Base-by-base conservation (phyloP, 1,140 invertebrate species). In the Bombus terrestris region DNA sequence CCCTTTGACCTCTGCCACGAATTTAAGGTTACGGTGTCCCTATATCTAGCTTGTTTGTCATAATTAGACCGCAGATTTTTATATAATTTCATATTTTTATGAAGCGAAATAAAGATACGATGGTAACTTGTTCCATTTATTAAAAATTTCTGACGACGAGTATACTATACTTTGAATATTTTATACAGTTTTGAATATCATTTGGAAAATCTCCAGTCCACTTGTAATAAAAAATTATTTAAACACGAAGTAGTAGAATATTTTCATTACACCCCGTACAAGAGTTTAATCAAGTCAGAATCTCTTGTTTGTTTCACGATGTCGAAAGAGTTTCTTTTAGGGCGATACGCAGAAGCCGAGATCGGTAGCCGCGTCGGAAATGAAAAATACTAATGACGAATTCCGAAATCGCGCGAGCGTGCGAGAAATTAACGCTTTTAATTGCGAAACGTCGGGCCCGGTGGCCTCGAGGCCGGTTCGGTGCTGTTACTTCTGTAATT, bases 351-450 rank as follows among this genome's bases (percentile, higher is more conserved):
- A 22, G 13, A 37, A 22, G 37, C 53, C 0, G 15, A 47, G 15
- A n/a, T 28, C 8, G 13, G n/a, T 35, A 5, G 22, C 22, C 35
- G 57, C 3, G 57, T 35, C 13, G 71, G 32, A 37, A 82, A 74
- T 64, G 88, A 85, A 78, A 81, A 81, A 85, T 85, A 85, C 85
- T 77, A 69, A 79, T 64, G 86, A 81, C 75, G 78, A 83, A 87
- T 89, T 57, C 77, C 81, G 85, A 89, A 90, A 89, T n/a, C 9
- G 79, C 75, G 83, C 83, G 75, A 69, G 82, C 85, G 86, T 82
- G 86, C 86, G 86, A 79, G 76, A 83, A 85, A 90, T 89, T 80
- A 87, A 83, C 85, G 69, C 78, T 83, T 89, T 89, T 90, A 90
- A 90, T 90, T 88, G 85, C 89, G 89, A 88, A 90, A 90, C 76